These are phyloP conservation scores for Pipistrellus pipistrellus DNA, from an alignment of 2,797 vertebrate genomes.

Conservation along the genomic window DNA sequence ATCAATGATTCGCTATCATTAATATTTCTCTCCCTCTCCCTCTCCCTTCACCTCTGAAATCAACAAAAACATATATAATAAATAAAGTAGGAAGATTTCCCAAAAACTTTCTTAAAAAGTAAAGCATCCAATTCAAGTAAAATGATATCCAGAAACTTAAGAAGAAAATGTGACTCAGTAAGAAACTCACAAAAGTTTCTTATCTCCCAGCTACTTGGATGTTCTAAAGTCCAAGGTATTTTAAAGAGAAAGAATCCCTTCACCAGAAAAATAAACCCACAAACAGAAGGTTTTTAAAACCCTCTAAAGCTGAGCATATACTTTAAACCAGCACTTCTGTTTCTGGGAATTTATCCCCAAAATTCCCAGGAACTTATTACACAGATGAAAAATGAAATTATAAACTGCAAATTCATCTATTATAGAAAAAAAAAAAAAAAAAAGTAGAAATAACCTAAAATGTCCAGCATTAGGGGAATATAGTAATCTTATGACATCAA, in stretches of 20 bases:
- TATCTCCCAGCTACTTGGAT: constrained; percentile 18
- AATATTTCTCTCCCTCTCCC: background rate
- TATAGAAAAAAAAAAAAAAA: constrained; percentile 41
- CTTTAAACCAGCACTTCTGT: constrained; percentile 40
- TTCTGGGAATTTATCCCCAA: background rate
- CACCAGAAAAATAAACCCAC: constrained; percentile 15
- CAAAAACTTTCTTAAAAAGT: constrained; percentile 1
- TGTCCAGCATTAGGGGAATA: background rate
- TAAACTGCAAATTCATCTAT: constrained; percentile 38
- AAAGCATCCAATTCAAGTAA: constrained; percentile 39
- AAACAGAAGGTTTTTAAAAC: background rate
- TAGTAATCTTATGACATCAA: constrained; percentile 31
- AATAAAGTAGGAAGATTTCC: background rate
- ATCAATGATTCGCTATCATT: background rate
- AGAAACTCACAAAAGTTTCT: constrained; percentile 60
- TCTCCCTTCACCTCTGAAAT: background rate
- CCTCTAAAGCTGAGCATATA: background rate
- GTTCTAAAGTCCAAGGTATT: constrained; percentile 7
- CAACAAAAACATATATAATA: background rate
- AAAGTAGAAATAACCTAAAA: constrained; percentile 70
- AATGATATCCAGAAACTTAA: constrained; percentile 49
- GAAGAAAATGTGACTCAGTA: constrained; percentile 64
- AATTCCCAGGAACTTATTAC: background rate
- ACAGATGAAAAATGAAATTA: constrained; percentile 26
- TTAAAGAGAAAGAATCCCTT: background rate